A percentile compares a stretch with the other conserved stretches of the same genome.
phyloP scores from a whole-genome alignment of 2,888 invertebrate species.

The Tenodera sinensis region DNA sequence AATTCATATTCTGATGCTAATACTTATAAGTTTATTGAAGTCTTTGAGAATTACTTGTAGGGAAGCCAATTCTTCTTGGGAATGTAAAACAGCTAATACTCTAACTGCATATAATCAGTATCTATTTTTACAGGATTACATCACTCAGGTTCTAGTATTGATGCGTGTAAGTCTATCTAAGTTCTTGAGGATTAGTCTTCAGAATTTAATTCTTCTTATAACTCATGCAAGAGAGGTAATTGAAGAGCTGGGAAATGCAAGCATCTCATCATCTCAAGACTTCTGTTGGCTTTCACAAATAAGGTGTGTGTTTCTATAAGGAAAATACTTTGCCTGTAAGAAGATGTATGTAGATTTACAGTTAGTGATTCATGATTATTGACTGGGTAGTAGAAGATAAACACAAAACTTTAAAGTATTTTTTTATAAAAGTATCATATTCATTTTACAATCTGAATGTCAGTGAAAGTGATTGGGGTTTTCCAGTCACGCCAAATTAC shows the following conservation, averaged over 20 bases:
- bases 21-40: too few species aligned
- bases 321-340: neutral
- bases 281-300: slow-evolving; percentile 84
- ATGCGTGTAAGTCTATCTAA: slow-evolving; percentile 68
- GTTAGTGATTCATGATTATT: neutral
- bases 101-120: too few species aligned
- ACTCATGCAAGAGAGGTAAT: slow-evolving; percentile 84
- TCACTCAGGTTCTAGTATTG: slow-evolving; percentile 71
- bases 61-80: too few species aligned
- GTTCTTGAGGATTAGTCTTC: slow-evolving; percentile 70
- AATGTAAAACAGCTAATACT: too few species aligned
- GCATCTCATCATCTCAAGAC: slow-evolving; percentile 67
- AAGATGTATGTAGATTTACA: neutral
- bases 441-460: too few species aligned
- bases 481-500: too few species aligned
- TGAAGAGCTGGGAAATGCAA: slow-evolving; percentile 58
- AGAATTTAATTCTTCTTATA: slow-evolving; percentile 78
- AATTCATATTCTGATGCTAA: too few species aligned
- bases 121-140: slow-evolving; percentile 48
- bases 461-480: too few species aligned
- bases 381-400: too few species aligned
- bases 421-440: too few species aligned
- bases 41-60: too few species aligned
- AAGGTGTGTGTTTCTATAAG: slow-evolving; percentile 41
- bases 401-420: too few species aligned